These are phyloP conservation scores for Aurelia coerulea DNA, from an alignment of 30 jellyfish, hydroid and myxozoan genomes.

Conservation along the genomic window DNA sequence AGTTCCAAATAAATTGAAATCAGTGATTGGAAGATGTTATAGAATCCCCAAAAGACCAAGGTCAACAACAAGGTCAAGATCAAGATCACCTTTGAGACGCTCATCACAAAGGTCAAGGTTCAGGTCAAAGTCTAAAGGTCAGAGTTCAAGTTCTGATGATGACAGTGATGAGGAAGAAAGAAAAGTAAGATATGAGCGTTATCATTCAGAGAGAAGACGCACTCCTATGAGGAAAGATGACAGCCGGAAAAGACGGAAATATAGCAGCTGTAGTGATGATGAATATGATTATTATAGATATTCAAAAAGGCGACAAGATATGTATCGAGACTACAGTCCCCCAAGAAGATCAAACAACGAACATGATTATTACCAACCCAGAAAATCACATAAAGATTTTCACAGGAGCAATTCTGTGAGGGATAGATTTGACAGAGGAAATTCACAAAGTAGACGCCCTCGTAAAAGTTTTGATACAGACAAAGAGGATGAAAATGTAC, in stretches of 20 bases:
- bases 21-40: constrained; percentile 46
- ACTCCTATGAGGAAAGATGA: constrained; percentile 70
- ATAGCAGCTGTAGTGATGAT: constrained; percentile 81
- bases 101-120: constrained; percentile 14
- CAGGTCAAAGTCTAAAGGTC: constrained; percentile 52
- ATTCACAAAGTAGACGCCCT: constrained; percentile 12
- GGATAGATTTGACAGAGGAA: constrained; percentile 23
- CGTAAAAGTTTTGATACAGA: constrained; percentile 3
- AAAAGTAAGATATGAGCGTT: constrained; percentile 37
- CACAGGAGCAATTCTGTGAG: constrained; percentile 34
- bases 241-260: constrained; percentile 55
- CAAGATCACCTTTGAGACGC: constrained; percentile 54
- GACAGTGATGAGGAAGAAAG: constrained; percentile 6
- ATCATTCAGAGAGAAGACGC: constrained; percentile 61
- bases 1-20: not conserved
- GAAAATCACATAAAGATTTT: constrained; percentile 9
- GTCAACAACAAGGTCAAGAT: constrained; percentile 41
- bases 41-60: constrained; percentile 40
- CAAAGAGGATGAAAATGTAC: constrained; percentile 61
- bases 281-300: constrained; percentile 66
- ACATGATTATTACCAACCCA: constrained; percentile 44
- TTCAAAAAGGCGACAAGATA: constrained; percentile 41
- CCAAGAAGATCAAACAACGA: constrained; percentile 32
- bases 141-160: constrained; percentile 59
- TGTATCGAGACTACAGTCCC: constrained; percentile 7